These are phyloP conservation scores for Athrips mouffetella DNA, from an alignment of 2,888 invertebrate species.

Conservation along the genomic window DNA sequence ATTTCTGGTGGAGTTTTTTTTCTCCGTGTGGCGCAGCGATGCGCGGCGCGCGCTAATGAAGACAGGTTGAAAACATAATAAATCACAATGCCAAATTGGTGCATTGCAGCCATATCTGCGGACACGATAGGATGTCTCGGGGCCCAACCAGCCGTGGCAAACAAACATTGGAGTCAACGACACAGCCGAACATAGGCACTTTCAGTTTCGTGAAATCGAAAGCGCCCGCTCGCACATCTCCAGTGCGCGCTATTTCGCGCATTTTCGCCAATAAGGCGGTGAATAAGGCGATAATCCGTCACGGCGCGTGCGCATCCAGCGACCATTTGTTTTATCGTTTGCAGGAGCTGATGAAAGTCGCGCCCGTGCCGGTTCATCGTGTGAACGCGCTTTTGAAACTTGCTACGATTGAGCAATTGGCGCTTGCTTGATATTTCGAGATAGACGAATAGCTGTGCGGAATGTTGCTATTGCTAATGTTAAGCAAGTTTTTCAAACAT, in stretches of 20 bases:
- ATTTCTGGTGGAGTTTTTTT: slow-evolving; percentile 43
- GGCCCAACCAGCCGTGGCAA: slow-evolving; percentile 68
- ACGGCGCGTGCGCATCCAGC: slow-evolving; percentile 50
- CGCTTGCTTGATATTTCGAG: not conserved
- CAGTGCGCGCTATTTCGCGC: slow-evolving; percentile 50
- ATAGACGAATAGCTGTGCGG: not conserved
- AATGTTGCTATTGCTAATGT: too few relatives aligned
- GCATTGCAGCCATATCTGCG: slow-evolving; percentile 44
- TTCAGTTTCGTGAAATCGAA: slow-evolving; percentile 76
- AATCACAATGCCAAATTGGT: slow-evolving; percentile 60
- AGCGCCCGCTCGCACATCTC: slow-evolving; percentile 46
- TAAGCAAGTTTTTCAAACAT: not conserved
- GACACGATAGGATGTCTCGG: slow-evolving; percentile 59
- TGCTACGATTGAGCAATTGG: not conserved
- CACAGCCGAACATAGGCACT: slow-evolving; percentile 73
- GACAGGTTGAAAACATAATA: slow-evolving; percentile 60
- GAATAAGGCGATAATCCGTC: slow-evolving; percentile 65
- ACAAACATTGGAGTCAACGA: slow-evolving; percentile 75
- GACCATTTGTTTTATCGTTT: slow-evolving; percentile 52
- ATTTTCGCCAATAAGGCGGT: slow-evolving; percentile 64
- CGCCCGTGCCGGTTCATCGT: slow-evolving; percentile 26
- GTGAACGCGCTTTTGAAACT: slow-evolving; percentile 13
- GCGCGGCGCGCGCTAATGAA: slow-evolving; percentile 45
- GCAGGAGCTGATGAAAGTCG: slow-evolving; percentile 19
- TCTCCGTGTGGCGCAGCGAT: slow-evolving; percentile 39